Base-by-base conservation (phyloP, 2,113 vertebrate genomes). In the Brachionichthys hirsutus region DNA sequence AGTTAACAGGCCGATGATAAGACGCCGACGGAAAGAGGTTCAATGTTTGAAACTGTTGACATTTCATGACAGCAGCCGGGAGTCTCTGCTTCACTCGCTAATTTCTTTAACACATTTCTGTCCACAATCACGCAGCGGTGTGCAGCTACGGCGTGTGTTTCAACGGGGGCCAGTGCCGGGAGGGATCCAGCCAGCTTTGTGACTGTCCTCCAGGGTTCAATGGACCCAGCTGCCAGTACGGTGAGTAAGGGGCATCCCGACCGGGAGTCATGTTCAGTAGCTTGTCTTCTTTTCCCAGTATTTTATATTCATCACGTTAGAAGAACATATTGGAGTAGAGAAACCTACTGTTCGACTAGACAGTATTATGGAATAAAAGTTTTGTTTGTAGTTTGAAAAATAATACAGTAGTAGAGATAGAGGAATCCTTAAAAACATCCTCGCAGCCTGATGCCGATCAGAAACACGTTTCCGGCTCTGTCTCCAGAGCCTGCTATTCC, bases 221-320 rank as follows among this genome's bases (percentile, higher is more conserved):
- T 2, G 93, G 94, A 0, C 86, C 94, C 51, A 93, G 84, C 87
- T 95, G 94, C 54, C 92, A 95, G 84, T 90, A 93, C 0, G 91
- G 94, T 94, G 75, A 93, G 93, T 85, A 51, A 12, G 66, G 54
- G 50, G 3, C 58, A 34, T 53, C n/a, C 16, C 13, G 20, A 13
- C 34, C 3, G 2, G 50, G 15, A 42, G 30, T 40, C 13, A 54
- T 34, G 1, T n/a, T 51, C 12, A 59, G 3, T 24, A 14, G 20
- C 35, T 51, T 18, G 18, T 56, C 19, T 42, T 48, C 49, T 54
- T n/a, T 5, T 30, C 19, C 12, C 3, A 20, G 16, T 18, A 5
- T 3, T 57, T 3, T 45, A 34, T 49, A 1, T 8, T 30, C 24
- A 46, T 18, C 50, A 15, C 2, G 16, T 24, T 52, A 12, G 12